Evolutionary conservation across 2,888 invertebrate genomes (phyloP).

Genomic region (Drosophila testacea): DNA sequence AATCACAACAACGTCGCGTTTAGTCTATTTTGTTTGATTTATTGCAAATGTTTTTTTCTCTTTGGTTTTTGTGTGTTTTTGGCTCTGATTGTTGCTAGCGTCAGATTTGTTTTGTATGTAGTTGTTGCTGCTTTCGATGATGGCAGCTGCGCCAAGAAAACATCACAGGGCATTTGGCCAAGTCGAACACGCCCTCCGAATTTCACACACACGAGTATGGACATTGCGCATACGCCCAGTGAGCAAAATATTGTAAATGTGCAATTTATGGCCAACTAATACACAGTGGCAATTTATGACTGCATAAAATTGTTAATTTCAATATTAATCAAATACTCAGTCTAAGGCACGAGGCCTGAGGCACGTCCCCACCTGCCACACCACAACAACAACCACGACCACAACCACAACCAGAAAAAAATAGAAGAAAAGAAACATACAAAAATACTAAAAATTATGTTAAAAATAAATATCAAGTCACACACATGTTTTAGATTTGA

Average conservation of each 20-base stretch:
- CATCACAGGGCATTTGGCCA: slow-evolving; percentile 49
- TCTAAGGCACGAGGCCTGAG: slow-evolving; percentile 14
- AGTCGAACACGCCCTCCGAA: slow-evolving; percentile 49
- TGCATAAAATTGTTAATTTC: slow-evolving; percentile 46
- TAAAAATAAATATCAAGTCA: slow-evolving; percentile 78
- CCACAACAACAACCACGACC: not conserved
- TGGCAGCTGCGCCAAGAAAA: slow-evolving; percentile 69
- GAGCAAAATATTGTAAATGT: slow-evolving; percentile 51
- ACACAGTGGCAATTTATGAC: slow-evolving; percentile 60
- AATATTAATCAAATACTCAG: slow-evolving; percentile 30
- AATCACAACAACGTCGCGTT: slow-evolving; percentile 54
- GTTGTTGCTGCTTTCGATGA: slow-evolving; percentile 17
- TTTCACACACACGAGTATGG: slow-evolving; percentile 11
- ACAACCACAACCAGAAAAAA: slow-evolving; percentile 1
- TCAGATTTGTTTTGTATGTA: slow-evolving; percentile 27
- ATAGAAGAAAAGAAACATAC: slow-evolving; percentile 3
- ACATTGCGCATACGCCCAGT: slow-evolving; percentile 65
- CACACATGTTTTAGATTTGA: slow-evolving; percentile 78
- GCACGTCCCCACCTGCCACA: slow-evolving; percentile 26
- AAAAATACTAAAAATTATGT: slow-evolving; percentile 41
- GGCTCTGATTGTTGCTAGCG: slow-evolving; percentile 31
- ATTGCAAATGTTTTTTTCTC: slow-evolving; percentile 51
- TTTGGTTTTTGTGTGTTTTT: slow-evolving; percentile 19
- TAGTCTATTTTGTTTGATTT: slow-evolving; percentile 70
- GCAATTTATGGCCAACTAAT: slow-evolving; percentile 60